Base-by-base conservation (phyloP, 2,113 vertebrate species). In the Uropsilus gracilis region DNA sequence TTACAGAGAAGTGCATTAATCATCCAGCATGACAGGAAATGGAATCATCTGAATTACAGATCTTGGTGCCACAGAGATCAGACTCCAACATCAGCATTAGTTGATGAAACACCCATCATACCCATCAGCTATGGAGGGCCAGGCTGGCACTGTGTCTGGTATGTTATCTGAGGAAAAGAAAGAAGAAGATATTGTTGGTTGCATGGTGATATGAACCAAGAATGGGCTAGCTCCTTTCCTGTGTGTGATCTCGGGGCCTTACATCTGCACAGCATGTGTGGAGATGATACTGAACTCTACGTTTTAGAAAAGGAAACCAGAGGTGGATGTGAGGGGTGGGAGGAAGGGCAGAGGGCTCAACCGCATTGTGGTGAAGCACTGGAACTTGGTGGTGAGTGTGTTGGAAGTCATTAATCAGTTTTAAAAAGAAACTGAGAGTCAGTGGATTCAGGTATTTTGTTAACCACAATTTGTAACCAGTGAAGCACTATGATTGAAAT, bases 401-500 rank as follows among this genome's bases (percentile, higher is more conserved):
- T n/a, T n/a, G n/a, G n/a, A n/a, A n/a, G n/a, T n/a, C n/a, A 22
- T 55, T 22, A 22, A 55, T 55, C 53, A 55, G 6, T 55, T 55
- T 55, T 55, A 6, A 55, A n/a, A 68, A 48, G n/a, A 91, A 87
- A 92, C 1, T 1, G 32, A 86, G 18, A 18, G 24, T 86, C 34
- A 32, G 8, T 32, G 46, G 92, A 59, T 17, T 28, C 42, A 64
- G 12, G 22, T 30, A n/a, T 32, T 22, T 59, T 69, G 13, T 34
- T 34, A 26, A 75, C 34, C 8, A 6, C 32, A 6, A 48, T n/a
- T 32, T 32, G 2, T 2, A 81, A 30, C n/a, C 44, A 44, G n/a
- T 4, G 9, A 12, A 8, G 8, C 2, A 0, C 2, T 28, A 1
- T 3, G 32, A 76, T 22, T 48, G 39, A 39, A 64, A 84, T 1